Evolutionary conservation across 2,888 invertebrate genomes (phyloP).

Genomic region (Ypsolopha scabrella): DNA sequence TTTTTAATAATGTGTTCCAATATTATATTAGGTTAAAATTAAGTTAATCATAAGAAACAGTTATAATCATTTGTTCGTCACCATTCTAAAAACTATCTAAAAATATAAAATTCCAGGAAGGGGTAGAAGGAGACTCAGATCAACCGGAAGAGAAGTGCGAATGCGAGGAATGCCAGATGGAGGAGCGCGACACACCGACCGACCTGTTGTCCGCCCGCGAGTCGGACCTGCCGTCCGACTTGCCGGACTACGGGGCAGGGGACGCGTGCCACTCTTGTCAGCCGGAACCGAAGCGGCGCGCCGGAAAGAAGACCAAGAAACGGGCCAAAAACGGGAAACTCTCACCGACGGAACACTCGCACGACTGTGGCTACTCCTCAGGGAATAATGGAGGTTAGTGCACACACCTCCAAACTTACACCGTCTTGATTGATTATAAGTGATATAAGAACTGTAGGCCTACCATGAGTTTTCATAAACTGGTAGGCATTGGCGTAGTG

Average conservation of each 20-base stretch:
- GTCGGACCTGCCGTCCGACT: constrained; percentile 41
- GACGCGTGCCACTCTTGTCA: constrained; percentile 62
- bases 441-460: too few relatives aligned
- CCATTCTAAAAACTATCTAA: neutral
- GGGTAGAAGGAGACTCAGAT: constrained; percentile 59
- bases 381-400: constrained; percentile 24
- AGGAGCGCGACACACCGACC: constrained; percentile 55
- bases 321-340: constrained; percentile 65
- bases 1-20: too few relatives aligned
- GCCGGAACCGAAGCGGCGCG: constrained; percentile 47
- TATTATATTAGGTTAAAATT: too few relatives aligned
- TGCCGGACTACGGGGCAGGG: constrained; percentile 38
- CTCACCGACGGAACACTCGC: constrained; percentile 77
- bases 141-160: constrained; percentile 63
- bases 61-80: neutral
- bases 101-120: constrained; percentile 31
- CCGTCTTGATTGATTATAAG: too few relatives aligned
- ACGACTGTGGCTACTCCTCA: constrained; percentile 86
- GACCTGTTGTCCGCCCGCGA: constrained; percentile 46
- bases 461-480: too few relatives aligned
- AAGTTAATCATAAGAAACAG: too few relatives aligned
- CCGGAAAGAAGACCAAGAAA: constrained; percentile 45
- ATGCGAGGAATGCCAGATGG: constrained; percentile 57
- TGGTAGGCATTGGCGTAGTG: too few relatives aligned
- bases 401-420: too few relatives aligned